Evolutionary conservation across 2,797 vertebrate genomes (phyloP).

Genomic region (Microctenopoma lineatum): DNA sequence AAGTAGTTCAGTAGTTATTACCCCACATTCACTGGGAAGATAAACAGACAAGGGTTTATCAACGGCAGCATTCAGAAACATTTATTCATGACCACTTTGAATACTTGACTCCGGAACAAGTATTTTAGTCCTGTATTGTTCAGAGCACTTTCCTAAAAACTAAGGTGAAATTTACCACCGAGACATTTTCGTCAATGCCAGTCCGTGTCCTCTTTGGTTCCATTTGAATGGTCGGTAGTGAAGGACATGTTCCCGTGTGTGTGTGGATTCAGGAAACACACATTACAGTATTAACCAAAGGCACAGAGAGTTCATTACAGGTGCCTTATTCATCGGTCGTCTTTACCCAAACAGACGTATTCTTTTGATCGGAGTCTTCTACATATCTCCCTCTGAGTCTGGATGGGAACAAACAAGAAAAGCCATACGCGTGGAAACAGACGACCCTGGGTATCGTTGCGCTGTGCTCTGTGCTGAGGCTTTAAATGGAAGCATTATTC

Average conservation of each 20-base stretch:
- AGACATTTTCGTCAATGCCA: neutral
- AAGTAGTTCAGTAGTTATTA: neutral
- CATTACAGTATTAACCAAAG: slow-evolving; percentile 64
- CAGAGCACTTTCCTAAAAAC: slow-evolving; percentile 20
- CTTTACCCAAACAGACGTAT: slow-evolving; percentile 22
- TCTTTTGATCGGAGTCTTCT: neutral
- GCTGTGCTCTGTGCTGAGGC: slow-evolving; percentile 12
- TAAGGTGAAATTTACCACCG: neutral
- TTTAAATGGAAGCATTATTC: slow-evolving; percentile 8
- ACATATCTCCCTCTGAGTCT: slow-evolving; percentile 12
- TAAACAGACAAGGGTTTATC: neutral
- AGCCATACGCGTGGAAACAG: slow-evolving; percentile 64
- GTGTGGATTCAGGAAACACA: slow-evolving; percentile 17
- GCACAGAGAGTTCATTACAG: slow-evolving; percentile 63
- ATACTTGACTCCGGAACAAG: neutral
- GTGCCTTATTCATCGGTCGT: slow-evolving; percentile 71
- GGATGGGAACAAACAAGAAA: slow-evolving; percentile 22
- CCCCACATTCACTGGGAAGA: neutral
- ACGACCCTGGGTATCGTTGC: slow-evolving; percentile 5
- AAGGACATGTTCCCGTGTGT: slow-evolving; percentile 3
- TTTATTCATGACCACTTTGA: neutral
- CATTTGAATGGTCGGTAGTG: neutral
- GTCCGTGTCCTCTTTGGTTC: slow-evolving; percentile 2
- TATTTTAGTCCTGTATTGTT: slow-evolving; percentile 11
- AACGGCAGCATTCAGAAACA: neutral